Base-by-base conservation (phyloP, 53 echinoderm and acorn worm genomes). In the Patiria pectinifera region DNA sequence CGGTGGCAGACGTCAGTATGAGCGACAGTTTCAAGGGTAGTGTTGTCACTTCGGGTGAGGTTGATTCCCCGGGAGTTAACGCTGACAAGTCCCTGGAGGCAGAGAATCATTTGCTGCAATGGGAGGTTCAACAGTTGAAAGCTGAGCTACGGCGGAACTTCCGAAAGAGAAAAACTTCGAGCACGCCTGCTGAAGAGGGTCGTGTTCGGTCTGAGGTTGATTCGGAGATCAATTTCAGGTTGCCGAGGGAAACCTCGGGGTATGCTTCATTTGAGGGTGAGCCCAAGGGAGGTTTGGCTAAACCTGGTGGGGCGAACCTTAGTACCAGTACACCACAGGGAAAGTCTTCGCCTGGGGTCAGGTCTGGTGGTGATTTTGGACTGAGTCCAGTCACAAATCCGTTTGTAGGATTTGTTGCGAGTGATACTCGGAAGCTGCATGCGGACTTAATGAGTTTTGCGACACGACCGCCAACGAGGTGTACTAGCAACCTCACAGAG, bases 191-290 rank as follows among this genome's bases (percentile, higher is more conserved):
- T 13, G 45, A 43, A 5, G 6, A 43, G 78, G 14, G 78, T 26
- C 78, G 78, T 78, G 78, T 43, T 78, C 78, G 78, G 44, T 43
- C 26, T 78, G 78, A 78, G 78, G 78, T 78, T 78, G 78, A 78
- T 78, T 78, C 78, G 45, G 78, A 78, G 10, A 78, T 43, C 23
- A 43, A 78, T 4, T 78, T 78, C 78, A 78, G 78, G 78, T 78
- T 78, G 78, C 78, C 78, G 26, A 43, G 26, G 23, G 78, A 78
- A 78, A 78, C 78, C 44, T 78, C 78, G 26, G 78, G 78, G 8
- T 78, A 5, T 1, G 78, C 78, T 43, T 78, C 78, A 26, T 78
- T 78, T 11, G 78, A 78, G 78, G 78, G 26, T 78, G 78, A 6
- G 10, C 78, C 78, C 14, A 14, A 43, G 2, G 26, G 15, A 7